These are phyloP conservation scores for Drosophila tropicalis DNA, from an alignment of 1,140 invertebrate species.

Conservation along the genomic window DNA sequence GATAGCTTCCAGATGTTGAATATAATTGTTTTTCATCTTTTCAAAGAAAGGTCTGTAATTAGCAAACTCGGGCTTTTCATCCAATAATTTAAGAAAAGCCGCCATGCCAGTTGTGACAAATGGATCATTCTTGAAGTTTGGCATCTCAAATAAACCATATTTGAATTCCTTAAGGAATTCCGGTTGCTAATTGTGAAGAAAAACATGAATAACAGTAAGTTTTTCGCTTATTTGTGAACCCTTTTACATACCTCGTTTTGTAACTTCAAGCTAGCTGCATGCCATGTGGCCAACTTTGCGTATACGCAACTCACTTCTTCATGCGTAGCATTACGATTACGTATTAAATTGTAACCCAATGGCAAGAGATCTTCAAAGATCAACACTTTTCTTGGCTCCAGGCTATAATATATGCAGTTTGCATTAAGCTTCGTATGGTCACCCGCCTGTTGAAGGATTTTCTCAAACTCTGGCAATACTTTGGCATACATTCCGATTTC, in stretches of 20 bases:
- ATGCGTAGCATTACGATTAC: constrained; percentile 28
- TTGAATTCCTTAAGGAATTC: constrained; percentile 44
- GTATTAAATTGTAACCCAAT: constrained; percentile 42
- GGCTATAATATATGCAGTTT: constrained; percentile 50
- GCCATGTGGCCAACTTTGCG: constrained; percentile 59
- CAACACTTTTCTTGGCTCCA: constrained; percentile 54
- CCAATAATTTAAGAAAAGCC: constrained; percentile 45
- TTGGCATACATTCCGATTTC: constrained; percentile 69
- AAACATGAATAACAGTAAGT: constrained; percentile 6
- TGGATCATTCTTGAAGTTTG: constrained; percentile 15
- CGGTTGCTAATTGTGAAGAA: background rate
- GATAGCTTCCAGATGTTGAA: background rate
- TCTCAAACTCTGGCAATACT: constrained; percentile 59
- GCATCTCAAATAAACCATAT: constrained; percentile 37
- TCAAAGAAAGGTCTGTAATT: constrained; percentile 21
- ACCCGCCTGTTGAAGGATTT: constrained; percentile 44
- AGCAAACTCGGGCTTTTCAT: constrained; percentile 16
- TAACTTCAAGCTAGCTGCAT: constrained; percentile 61
- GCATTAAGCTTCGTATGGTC: constrained; percentile 41
- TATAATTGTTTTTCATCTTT: constrained; percentile 7
- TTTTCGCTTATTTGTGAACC: constrained; percentile 27
- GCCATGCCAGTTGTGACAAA: constrained; percentile 53
- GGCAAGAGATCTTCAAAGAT: constrained; percentile 65
- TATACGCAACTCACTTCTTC: constrained; percentile 48
- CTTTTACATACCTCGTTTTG: constrained; percentile 50